Conservation (phyloP, 2,797 vertebrate species). For the Notamacropus eugenii region DNA sequence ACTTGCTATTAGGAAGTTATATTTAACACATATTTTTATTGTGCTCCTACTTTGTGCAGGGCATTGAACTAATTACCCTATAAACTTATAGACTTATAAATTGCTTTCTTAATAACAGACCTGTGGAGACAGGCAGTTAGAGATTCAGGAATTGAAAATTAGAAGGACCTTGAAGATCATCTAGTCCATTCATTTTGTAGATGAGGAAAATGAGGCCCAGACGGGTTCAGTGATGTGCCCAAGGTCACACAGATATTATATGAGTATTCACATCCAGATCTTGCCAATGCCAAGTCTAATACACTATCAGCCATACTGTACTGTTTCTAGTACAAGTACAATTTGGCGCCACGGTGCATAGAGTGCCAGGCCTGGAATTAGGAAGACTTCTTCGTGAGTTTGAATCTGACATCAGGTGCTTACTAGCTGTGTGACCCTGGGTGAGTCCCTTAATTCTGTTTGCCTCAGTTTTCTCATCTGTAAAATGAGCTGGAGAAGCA, state of each 20-base stretch:
- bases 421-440: neutral
- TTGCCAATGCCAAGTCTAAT: neutral
- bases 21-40: neutral
- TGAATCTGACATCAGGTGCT: neutral
- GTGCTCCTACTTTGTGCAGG: neutral
- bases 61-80: neutral
- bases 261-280: neutral
- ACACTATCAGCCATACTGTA: neutral
- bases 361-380: neutral
- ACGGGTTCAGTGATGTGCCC: neutral
- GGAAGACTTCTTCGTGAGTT: neutral
- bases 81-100: neutral
- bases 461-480: neutral
- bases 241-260: neutral
- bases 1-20: constrained; percentile 52
- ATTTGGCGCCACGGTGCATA: neutral
- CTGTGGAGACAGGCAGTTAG: neutral
- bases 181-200: neutral
- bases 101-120: neutral
- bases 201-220: neutral
- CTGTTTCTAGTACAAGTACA: neutral
- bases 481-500: neutral
- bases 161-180: neutral
- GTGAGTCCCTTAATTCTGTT: neutral
- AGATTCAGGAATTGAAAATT: neutral